phyloP scores from a whole-genome alignment of 2,113 vertebrate species.

The Ailuropoda melanoleuca region DNA sequence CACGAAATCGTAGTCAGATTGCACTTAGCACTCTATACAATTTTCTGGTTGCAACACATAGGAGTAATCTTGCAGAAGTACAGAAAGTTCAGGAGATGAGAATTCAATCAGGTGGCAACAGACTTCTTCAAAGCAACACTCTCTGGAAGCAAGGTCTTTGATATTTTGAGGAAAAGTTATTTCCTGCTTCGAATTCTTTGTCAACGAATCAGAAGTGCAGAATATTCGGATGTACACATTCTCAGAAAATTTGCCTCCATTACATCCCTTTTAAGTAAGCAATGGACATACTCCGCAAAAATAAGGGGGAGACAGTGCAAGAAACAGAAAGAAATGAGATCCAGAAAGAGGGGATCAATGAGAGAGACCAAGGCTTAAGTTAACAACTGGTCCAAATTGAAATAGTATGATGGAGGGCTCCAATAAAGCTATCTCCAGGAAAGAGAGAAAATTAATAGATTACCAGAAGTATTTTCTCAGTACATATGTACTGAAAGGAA shows the following conservation, averaged over 20 bases:
- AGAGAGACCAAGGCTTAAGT: not conserved
- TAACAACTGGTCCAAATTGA: not conserved
- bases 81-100: not conserved
- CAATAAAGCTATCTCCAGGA: not conserved
- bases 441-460: not conserved
- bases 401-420: not conserved
- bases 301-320: not conserved
- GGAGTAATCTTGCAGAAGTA: not conserved
- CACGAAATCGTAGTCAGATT: not conserved
- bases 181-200: not conserved
- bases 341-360: not conserved
- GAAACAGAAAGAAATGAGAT: not conserved
- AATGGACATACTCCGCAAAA: not conserved
- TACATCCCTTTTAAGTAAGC: not conserved
- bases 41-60: not conserved
- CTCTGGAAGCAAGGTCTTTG: not conserved
- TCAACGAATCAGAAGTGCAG: not conserved
- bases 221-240: not conserved
- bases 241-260: not conserved
- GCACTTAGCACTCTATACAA: not conserved
- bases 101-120: not conserved
- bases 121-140: not conserved
- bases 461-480: not conserved
- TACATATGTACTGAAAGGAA: not conserved
- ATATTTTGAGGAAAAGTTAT: not conserved